phyloP scores from a whole-genome alignment of 2,888 invertebrate genomes.

The Tachina grossa region DNA sequence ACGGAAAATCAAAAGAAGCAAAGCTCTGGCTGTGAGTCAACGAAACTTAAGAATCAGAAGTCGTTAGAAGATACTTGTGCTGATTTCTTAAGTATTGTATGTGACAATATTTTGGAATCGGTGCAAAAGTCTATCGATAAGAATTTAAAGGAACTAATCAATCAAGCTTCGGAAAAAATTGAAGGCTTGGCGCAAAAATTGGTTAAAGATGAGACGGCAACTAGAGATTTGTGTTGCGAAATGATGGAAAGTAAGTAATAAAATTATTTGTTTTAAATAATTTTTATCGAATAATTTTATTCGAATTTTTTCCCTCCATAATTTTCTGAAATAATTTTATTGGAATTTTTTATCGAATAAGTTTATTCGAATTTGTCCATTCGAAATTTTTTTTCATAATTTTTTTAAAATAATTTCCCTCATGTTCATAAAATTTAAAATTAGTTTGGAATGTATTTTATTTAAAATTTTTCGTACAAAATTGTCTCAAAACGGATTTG shows the following conservation, averaged over 20 bases:
- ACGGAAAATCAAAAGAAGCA: not conserved
- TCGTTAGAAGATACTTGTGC: constrained; percentile 75
- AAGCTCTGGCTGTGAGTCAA: not conserved
- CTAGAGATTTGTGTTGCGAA: constrained; percentile 68
- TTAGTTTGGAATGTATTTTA: too few species aligned
- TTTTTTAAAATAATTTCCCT: too few species aligned
- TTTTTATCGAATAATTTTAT: too few species aligned
- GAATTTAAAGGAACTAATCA: constrained; percentile 65
- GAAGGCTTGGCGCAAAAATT: constrained; percentile 64
- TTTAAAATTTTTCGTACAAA: too few species aligned
- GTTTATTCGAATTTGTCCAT: too few species aligned
- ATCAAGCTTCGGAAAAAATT: constrained; percentile 62
- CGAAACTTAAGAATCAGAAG: not conserved
- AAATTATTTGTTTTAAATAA: too few species aligned
- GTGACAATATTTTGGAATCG: constrained; percentile 78
- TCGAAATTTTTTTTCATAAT: too few species aligned
- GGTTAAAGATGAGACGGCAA: constrained; percentile 64
- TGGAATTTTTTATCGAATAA: too few species aligned
- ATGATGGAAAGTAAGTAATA: constrained; percentile 73
- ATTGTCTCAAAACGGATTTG: too few species aligned
- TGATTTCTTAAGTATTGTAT: constrained; percentile 78
- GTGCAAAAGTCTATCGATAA: constrained; percentile 74
- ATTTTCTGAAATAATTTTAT: too few species aligned
- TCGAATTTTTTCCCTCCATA: too few species aligned
- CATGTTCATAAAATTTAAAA: too few species aligned